Base-by-base conservation (phyloP, 2,888 invertebrate species). In the Poecilus cupreus region DNA sequence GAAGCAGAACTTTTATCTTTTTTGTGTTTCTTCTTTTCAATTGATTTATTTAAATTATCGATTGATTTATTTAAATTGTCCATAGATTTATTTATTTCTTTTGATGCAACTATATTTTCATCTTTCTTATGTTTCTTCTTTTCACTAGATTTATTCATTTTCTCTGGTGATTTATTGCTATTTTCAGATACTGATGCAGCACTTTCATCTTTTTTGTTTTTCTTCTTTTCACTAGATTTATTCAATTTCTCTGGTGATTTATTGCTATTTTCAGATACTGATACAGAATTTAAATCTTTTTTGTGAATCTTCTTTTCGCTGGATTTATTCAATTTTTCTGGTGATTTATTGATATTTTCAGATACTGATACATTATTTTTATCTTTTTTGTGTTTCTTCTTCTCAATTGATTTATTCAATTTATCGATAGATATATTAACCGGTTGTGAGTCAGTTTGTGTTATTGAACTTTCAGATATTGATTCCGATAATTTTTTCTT, bases 71-170 rank as follows among this genome's bases (percentile, higher is more conserved):
- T n/a, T n/a, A n/a, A n/a, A n/a, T n/a, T n/a, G n/a, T n/a, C n/a
- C n/a, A 20, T 54, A 11, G 54, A 32, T 32, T 32, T 32, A 32
- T 32, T 32, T 32, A 32, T 32, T 32, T 32, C 8, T 32, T 32
- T 18, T 6, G 54, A 49, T 8, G 5, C 16, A 16, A 49, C 0
- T 16, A 13, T 16, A 54, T 8, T 54, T 18, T 54, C 54, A 11
- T 54, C 20, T 54, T 54, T 54, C 54, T 54, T 54, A 11, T 54
- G 18, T 11, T 54, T 54, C 54, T 54, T 60, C 26, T 60, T 60
- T 26, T 60, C 60, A 10, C n/a, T 4, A 6, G 64, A 68, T 68
- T 39, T 39, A 68, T 68, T 68, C 64, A 64, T 4, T 46, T 79
- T 22, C 0, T 72, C 46, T 46, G 18, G 6, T 26, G 51, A 68